Evolutionary conservation across 2,888 invertebrate genomes (phyloP), one percentile per base, ranked within the genome.

Genomic region (Elysia crispata): DNA sequence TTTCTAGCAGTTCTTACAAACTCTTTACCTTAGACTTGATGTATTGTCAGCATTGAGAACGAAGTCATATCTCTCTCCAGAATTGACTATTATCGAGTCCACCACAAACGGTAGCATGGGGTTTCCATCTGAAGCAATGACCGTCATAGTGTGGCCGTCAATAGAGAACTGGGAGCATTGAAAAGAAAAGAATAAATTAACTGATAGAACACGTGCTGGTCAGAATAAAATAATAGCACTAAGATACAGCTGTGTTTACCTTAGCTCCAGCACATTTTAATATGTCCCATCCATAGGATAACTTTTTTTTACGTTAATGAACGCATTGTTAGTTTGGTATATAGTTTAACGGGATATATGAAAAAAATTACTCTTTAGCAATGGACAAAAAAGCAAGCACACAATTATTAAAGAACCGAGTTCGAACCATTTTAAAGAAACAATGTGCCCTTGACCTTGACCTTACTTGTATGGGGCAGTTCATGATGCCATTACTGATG

Each of bases 81-180:
- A 96, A 90, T 97, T 97, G 18, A 89, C 83, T 41, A 85, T 87
- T 31, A 90, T 83, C 0, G 88, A 86, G 25, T 89, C 86, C 8
- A 88, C 87, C 1, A 81, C 80, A 8, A 83, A 50, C 8, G 86
- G 83, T 15, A 86, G 75, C 23, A 89, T 82, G 0, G 86, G 83
- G n/a, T 66, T 77, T 1, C 90, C 90, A 72, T 91, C 91, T 0
- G 86, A 82, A 3, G 89, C 88, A 28, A 90, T 87, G 64, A 91
- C 84, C 28, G 78, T 83, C 15, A 90, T 79, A 0, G 77, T 83
- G 81, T 91, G 91, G 75, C 85, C 83, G 82, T 91, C 90, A 0
- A 91, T 83, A 5, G 90, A 89, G n/a, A 91, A 76, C 81, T 87
- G 66, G 20, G 11, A 23, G 18, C 33, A 74, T 23, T n/a, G 23